phyloP scores from a whole-genome alignment of 2,113 vertebrate species.

The Glaucidium brasilianum region DNA sequence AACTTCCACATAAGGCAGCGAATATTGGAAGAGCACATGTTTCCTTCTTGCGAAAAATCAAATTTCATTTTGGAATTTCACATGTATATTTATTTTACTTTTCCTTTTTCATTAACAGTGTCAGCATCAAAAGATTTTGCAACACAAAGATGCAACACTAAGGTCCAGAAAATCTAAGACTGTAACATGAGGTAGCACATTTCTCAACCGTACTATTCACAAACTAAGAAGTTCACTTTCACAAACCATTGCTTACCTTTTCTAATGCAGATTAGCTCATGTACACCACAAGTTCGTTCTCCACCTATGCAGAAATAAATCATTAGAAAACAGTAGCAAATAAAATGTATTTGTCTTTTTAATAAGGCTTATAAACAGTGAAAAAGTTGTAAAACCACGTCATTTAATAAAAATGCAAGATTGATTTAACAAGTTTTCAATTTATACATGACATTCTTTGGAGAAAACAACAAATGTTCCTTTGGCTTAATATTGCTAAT shows the following conservation, averaged over 20 bases:
- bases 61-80: neutral
- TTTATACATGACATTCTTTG: neutral
- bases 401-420: neutral
- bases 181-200: neutral
- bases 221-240: neutral
- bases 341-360: neutral
- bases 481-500: neutral
- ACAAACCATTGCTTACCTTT: slow-evolving; percentile 83
- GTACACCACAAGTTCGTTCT: slow-evolving; percentile 95
- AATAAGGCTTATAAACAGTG: neutral
- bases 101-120: neutral
- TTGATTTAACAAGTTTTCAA: neutral
- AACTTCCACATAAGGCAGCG: neutral
- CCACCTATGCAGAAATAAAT: slow-evolving; percentile 83
- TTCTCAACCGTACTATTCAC: neutral
- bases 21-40: neutral
- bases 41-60: neutral
- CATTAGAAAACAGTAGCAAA: slow-evolving; percentile 31
- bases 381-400: neutral
- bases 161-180: neutral
- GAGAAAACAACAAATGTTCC: neutral
- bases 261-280: slow-evolving; percentile 97
- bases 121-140: neutral
- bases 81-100: neutral
- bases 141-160: neutral